Evolutionary conservation across 2,113 vertebrate species (phyloP).

Genomic region (Phocoena sinus): DNA sequence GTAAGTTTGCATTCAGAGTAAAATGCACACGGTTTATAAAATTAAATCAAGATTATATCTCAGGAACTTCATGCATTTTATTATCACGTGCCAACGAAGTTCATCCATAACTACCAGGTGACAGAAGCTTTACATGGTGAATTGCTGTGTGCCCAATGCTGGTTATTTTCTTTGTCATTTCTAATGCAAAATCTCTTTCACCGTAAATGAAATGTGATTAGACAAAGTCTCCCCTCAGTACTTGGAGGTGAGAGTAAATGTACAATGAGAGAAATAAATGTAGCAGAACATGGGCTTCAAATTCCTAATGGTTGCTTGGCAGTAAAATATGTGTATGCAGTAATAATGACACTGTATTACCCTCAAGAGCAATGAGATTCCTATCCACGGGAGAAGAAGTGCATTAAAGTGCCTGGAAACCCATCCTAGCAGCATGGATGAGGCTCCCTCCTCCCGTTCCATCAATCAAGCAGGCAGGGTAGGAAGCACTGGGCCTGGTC

Average conservation of each 20-base stretch:
- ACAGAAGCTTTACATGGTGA: neutral
- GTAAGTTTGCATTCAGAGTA: neutral
- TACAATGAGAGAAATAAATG: conserved; percentile 68
- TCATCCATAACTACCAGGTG: neutral
- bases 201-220: conserved; percentile 57
- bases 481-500: neutral
- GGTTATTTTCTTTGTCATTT: conserved; percentile 4
- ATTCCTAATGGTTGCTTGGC: conserved; percentile 67
- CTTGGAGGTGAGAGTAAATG: conserved; percentile 52
- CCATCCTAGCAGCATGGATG: neutral
- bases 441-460: neutral
- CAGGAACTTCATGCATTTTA: neutral
- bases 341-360: conserved; percentile 48
- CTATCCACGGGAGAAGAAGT: neutral
- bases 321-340: conserved; percentile 40
- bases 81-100: neutral
- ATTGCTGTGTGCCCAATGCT: conserved; percentile 12
- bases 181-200: neutral
- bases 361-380: conserved; percentile 53
- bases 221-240: conserved; percentile 28
- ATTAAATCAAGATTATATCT: neutral
- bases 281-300: conserved; percentile 50
- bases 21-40: neutral
- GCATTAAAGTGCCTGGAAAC: neutral
- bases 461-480: neutral